Percentiles rank a stretch among this genome's conserved stretches.
These are phyloP conservation scores for Cranoglanis bouderius DNA, from an alignment of 2,113 vertebrate species.

Conservation along the genomic window DNA sequence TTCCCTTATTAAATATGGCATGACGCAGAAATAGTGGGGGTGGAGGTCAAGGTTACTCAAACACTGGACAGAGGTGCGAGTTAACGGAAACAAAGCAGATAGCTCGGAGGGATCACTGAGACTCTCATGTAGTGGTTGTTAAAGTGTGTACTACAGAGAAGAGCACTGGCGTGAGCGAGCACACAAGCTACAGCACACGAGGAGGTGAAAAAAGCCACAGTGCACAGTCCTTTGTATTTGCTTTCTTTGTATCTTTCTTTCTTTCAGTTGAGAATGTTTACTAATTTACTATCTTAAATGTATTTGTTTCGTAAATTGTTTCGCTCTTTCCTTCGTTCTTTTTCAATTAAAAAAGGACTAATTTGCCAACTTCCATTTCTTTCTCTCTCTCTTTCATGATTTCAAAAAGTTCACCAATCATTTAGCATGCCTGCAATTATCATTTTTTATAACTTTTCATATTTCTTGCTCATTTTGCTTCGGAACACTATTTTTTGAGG, in stretches of 20 bases:
- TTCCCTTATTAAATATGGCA: conserved; percentile 53
- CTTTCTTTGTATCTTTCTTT: neutral
- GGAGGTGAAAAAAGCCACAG: neutral
- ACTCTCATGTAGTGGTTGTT: conserved; percentile 20
- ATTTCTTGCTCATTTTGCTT: neutral
- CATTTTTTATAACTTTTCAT: neutral
- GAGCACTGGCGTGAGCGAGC: neutral
- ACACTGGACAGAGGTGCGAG: conserved; percentile 51
- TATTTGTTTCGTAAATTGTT: no score
- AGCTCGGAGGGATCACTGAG: conserved; percentile 8
- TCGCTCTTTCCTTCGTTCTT: conserved; percentile 1
- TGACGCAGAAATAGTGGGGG: conserved; percentile 52
- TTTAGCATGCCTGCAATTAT: neutral
- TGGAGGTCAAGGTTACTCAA: conserved; percentile 58
- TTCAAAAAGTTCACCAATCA: neutral
- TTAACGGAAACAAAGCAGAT: conserved; percentile 17
- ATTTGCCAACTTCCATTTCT: neutral
- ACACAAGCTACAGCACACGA: neutral
- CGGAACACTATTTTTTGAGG: neutral
- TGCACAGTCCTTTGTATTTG: neutral
- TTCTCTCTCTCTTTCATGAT: neutral
- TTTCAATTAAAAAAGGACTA: neutral
- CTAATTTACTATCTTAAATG: no score
- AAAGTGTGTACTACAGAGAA: conserved; percentile 10
- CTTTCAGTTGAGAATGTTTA: neutral